Percentiles rank a stretch among this genome's conserved stretches.
phyloP scores from a whole-genome alignment of 1,140 invertebrate species.

The Macrostomum lignano region DNA sequence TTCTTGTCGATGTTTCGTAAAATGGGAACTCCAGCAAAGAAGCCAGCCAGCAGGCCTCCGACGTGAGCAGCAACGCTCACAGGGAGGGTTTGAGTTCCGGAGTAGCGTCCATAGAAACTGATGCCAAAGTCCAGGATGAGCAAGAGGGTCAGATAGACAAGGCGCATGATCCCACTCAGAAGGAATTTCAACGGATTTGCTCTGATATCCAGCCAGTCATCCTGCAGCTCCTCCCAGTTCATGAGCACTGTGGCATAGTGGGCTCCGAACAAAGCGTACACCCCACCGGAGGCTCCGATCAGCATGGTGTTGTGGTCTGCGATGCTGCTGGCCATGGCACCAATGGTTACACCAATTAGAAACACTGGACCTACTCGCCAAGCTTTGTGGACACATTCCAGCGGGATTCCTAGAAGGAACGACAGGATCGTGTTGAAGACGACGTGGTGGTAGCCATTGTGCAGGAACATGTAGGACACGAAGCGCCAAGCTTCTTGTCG shows the following conservation, averaged over 20 bases:
- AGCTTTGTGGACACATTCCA: slow-evolving; percentile 81
- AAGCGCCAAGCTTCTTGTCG: slow-evolving; percentile 68
- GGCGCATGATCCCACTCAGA: slow-evolving; percentile 1
- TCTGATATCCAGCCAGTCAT: slow-evolving; percentile 3
- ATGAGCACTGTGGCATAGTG: slow-evolving; percentile 75
- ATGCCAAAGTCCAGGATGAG: slow-evolving; percentile 15
- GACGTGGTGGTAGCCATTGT: slow-evolving; percentile 67
- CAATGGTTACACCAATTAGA: slow-evolving; percentile 20
- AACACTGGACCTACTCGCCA: slow-evolving; percentile 43
- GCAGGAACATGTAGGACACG: slow-evolving; percentile 68
- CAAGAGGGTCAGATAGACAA: neutral
- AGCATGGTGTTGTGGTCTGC: too few relatives aligned
- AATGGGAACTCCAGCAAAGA: slow-evolving; percentile 19
- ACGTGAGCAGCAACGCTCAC: slow-evolving; percentile 21
- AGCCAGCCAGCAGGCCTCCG: slow-evolving; percentile 18
- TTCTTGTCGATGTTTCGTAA: slow-evolving; percentile 19
- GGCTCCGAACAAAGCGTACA: slow-evolving; percentile 71
- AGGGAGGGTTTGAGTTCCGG: slow-evolving; percentile 4
- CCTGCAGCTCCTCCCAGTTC: slow-evolving; percentile 11
- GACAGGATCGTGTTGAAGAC: slow-evolving; percentile 66
- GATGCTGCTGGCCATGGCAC: slow-evolving; percentile 48
- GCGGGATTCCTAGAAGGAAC: slow-evolving; percentile 54
- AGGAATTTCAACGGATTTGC: neutral
- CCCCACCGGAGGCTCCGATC: slow-evolving; percentile 80
- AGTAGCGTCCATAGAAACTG: slow-evolving; percentile 17